Base-by-base conservation (phyloP, 2,113 vertebrate species). In the Gymnobelideus leadbeateri region DNA sequence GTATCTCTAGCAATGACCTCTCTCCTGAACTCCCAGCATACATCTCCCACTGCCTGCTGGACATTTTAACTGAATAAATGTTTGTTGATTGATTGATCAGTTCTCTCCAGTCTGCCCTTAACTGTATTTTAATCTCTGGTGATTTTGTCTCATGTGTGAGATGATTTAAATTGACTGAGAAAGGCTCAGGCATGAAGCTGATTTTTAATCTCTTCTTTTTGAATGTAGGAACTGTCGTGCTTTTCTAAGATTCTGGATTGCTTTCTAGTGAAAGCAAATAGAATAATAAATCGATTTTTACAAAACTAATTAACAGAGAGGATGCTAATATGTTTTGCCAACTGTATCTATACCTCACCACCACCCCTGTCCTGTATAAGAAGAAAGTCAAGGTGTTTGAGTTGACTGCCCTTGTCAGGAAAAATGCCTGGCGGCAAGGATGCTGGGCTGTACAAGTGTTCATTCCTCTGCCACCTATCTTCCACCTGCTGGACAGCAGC, bases 241-340 rank as follows among this genome's bases (percentile, higher is more conserved):
- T 37, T 25, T 97, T 97, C 94, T 96, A 12, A 21, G 95, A 95
- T 54, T 95, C 95, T 94, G 93, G 97, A 46, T 96, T 96, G 97
- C 97, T 98, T 97, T 97, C 98, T 95, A 96, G 96, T 98, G 98
- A 98, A 98, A 98, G 96, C 90, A 97, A 98, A 97, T 55, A 97
- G 97, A 98, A 98, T 98, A 98, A 46, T 31, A 97, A 98, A 97
- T 98, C 96, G 97, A 98, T 98, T 98, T 97, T 98, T 96, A 97
- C 98, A 98, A 97, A 98, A 97, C 98, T 98, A 98, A 99, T 98
- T 98, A 98, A 98, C 98, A 96, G 97, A 98, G 94, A 96, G 28
- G 98, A 98, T 96, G 98, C 97, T 98, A 97, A 98, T 97, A 95
- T 93, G 96, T 96, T 96, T 97, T 96, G 96, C 97, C 97, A 98